A percentile compares a stretch with the other conserved stretches of the same genome.
These are phyloP conservation scores for Macquaria australasica DNA, from an alignment of 2,113 vertebrate genomes.

Conservation along the genomic window DNA sequence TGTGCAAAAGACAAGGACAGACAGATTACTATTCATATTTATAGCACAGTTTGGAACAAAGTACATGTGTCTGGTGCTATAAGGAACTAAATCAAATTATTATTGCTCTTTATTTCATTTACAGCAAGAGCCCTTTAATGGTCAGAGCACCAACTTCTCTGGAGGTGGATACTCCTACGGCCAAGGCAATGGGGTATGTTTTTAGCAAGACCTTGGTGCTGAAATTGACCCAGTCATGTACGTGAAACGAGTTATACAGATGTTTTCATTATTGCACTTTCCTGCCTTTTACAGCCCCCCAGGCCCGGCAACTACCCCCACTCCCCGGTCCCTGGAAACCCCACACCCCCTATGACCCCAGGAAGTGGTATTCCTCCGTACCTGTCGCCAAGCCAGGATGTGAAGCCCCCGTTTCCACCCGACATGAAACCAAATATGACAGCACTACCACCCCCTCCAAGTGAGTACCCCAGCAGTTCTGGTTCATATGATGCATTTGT, in stretches of 20 bases:
- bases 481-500: not conserved
- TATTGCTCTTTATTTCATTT: slow-evolving; percentile 38
- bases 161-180: slow-evolving; percentile 90
- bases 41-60: not conserved
- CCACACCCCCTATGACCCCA: slow-evolving; percentile 98
- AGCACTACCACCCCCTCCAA: slow-evolving; percentile 93
- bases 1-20: not conserved
- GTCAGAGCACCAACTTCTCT: slow-evolving; percentile 88
- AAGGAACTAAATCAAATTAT: not conserved
- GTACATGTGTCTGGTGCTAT: not conserved
- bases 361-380: slow-evolving; percentile 98
- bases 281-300: slow-evolving; percentile 87
- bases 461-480: slow-evolving; percentile 83
- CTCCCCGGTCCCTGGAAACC: slow-evolving; percentile 99
- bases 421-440: slow-evolving; percentile 99
- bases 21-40: not conserved
- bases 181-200: slow-evolving; percentile 90
- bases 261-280: slow-evolving; percentile 50
- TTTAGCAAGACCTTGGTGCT: not conserved
- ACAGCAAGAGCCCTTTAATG: slow-evolving; percentile 88
- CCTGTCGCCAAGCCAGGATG: slow-evolving; percentile 96
- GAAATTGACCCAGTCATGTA: slow-evolving; percentile 6
- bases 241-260: slow-evolving; percentile 20
- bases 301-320: slow-evolving; percentile 98
- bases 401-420: slow-evolving; percentile 97